phyloP scores from a whole-genome alignment of 1,140 invertebrate species.

The Tyrophagus putrescentiae region DNA sequence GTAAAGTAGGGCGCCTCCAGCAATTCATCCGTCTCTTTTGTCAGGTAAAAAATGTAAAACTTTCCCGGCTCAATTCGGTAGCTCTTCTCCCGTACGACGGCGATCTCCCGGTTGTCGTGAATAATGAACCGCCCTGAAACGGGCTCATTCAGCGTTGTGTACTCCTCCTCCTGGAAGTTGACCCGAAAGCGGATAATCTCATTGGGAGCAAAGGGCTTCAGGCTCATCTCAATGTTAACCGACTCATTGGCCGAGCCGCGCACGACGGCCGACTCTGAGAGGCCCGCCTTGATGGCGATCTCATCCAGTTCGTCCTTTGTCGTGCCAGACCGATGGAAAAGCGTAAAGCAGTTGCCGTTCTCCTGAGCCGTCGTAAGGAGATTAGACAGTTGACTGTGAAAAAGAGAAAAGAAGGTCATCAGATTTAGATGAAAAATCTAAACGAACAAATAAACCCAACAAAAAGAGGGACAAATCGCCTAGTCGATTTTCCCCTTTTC shows the following conservation, averaged over 20 bases:
- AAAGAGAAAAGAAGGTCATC: neutral
- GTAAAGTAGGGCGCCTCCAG: slow-evolving; percentile 9
- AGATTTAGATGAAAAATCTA: neutral
- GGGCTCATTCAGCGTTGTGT: slow-evolving; percentile 19
- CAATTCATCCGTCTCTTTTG: slow-evolving; percentile 8
- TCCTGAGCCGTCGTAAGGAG: slow-evolving; percentile 19
- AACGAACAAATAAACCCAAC: neutral
- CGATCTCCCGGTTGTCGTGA: slow-evolving; percentile 16
- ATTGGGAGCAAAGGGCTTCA: slow-evolving; percentile 18
- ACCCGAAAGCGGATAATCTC: slow-evolving; percentile 13
- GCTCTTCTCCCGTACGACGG: slow-evolving; percentile 10
- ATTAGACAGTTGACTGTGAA: slow-evolving; percentile 6
- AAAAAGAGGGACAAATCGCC: neutral
- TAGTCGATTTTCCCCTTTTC: neutral
- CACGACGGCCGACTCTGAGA: neutral
- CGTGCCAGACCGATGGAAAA: slow-evolving; percentile 10
- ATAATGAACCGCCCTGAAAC: slow-evolving; percentile 15
- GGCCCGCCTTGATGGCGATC: slow-evolving; percentile 15
- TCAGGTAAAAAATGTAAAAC: slow-evolving; percentile 19
- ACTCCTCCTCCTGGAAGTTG: slow-evolving; percentile 10
- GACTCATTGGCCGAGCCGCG: slow-evolving; percentile 10
- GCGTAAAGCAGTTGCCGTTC: slow-evolving; percentile 20
- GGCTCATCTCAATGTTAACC: slow-evolving; percentile 15
- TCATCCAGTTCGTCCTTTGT: neutral
- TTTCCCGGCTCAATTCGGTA: slow-evolving; percentile 12